A percentile compares a stretch with the other conserved stretches of the same genome.
phyloP scores from a whole-genome alignment of 2,797 vertebrate species.

The Lithobates pipiens region DNA sequence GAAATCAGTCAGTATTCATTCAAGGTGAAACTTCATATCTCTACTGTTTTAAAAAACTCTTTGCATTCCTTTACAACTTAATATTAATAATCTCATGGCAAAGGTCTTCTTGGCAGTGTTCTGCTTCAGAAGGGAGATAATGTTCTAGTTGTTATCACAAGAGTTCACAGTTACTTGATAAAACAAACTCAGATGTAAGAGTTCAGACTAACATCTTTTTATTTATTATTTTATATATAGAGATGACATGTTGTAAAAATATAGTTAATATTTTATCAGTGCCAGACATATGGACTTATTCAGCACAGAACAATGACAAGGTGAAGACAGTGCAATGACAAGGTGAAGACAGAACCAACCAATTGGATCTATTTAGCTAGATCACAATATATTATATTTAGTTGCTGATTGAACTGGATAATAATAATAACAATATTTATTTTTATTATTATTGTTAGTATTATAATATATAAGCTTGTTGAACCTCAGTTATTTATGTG shows the following conservation, averaged over 20 bases:
- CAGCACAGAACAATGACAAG: too few species aligned
- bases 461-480: too few species aligned
- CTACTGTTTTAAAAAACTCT: not conserved
- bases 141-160: not conserved
- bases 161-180: not conserved
- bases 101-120: constrained; percentile 22
- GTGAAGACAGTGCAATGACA: too few species aligned
- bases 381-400: not conserved
- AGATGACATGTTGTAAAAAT: not conserved
- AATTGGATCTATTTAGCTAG: not conserved
- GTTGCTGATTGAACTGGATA: too few species aligned
- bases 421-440: too few species aligned
- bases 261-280: not conserved
- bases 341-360: not conserved
- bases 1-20: not conserved
- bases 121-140: not conserved
- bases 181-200: not conserved
- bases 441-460: too few species aligned
- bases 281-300: too few species aligned
- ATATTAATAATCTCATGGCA: constrained; percentile 3
- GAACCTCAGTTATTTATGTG: too few species aligned
- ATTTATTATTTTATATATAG: not conserved
- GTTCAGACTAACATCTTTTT: not conserved
- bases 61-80: not conserved
- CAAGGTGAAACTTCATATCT: constrained; percentile 14